Evolutionary conservation across 2,113 vertebrate species (phyloP), one percentile per base, ranked within the genome.

Genomic region (Nesoenas mayeri): DNA sequence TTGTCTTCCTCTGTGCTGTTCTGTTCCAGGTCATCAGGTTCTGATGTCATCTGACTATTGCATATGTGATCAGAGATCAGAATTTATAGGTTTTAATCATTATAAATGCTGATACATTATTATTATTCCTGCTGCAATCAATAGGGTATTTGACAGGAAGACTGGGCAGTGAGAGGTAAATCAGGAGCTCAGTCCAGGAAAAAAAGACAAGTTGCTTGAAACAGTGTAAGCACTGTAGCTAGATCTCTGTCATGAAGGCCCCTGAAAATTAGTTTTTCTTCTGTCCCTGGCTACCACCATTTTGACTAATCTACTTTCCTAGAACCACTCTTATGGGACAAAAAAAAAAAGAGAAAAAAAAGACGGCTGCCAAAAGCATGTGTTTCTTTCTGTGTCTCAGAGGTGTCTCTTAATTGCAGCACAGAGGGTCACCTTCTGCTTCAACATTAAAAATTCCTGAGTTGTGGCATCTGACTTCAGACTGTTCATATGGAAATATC

Each of bases 51-150:
- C 88, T 65, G 79, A 65, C 57, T 85, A 56, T 67, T 79, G 54
- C 82, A 93, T 85, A 75, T 38, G 53, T 57, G 9, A 85, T 75
- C 36, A 89, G 53, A 77, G n/a, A 95, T 70, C 4, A 77, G 66
- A 87, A 88, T 90, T 57, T 82, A 83, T 85, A 77, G 72, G 50
- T 44, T 87, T 88, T 75, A 89, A 85, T 95, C 67, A 62, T 88
- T 79, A 77, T 50, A 79, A 91, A 88, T 85, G 54, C 19, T 91
- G 82, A 91, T 83, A n/a, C 28, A 26, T 91, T 21, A 53, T 85
- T 95, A 53, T 79, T 88, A 83, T 88, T 77, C 71, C 47, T 80
- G 24, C 47, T 88, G 10, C 51, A 93, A 48, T 91, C 84, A 67
- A 69, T 82, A 81, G 12, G 11, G 20, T 87, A 56, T 85, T 93